Evolutionary conservation across 2,113 vertebrate genomes (phyloP), one percentile per base, ranked within the genome.

Genomic region (Lucifuga dentata): DNA sequence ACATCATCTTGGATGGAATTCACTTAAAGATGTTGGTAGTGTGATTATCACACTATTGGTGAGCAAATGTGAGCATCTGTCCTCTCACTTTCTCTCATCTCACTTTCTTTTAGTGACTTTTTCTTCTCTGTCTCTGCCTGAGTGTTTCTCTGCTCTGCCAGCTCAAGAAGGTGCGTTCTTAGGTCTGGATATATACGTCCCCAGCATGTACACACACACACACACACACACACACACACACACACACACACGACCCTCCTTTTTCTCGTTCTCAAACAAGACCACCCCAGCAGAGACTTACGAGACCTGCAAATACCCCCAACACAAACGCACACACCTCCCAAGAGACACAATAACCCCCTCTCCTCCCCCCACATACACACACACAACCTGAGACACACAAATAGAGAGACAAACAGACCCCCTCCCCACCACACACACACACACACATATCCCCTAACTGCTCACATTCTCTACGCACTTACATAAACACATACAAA

Each of bases 271-370:
- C 52, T 19, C 33, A 68, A 43, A 78, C 68, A 26, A 68, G 90
- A 91, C 90, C 90, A 90, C 88, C 88, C 88, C 75, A 70, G 77
- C 68, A 66, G 70, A 61, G 46, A 67, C 43, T 66, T 84, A 83
- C 77, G 65, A 84, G 79, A 86, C 58, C 78, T 40, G 73, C 80
- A 90, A 89, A 85, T 63, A 84, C 11, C 48, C 39, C 66, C 49
- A 68, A 52, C 13, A 68, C 70, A 85, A 80, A 88, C 67, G 85
- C 57, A 50, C 52, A 51, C 43, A 69, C 67, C 72, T 76, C 86
- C 56, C 60, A 0, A 61, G 80, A 89, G 75, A 84, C 77, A 87
- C 80, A 89, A 77, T 76, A 49, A 33, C 23, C 24, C 38, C 44
- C 50, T 20, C n/a, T n/a, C 40, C 55, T 32, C 45, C 48, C 33